Percentiles rank a stretch among this genome's conserved stretches.
phyloP scores from a whole-genome alignment of 2,797 vertebrate genomes.

The Australoheros facetus region DNA sequence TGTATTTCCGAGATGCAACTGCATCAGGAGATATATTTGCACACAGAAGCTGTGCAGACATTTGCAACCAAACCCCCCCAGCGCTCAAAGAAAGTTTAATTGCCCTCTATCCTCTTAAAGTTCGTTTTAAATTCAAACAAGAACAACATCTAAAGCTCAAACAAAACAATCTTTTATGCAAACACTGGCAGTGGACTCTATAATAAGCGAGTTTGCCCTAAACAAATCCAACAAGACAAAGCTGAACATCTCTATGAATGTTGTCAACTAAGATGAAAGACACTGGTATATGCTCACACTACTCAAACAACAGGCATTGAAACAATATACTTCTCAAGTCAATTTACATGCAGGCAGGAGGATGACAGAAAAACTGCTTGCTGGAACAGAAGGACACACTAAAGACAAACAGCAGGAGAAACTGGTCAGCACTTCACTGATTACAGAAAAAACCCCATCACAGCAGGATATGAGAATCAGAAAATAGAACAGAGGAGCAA shows the following conservation, averaged over 20 bases:
- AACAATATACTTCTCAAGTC: neutral
- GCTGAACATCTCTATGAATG: neutral
- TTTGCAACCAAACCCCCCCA: constrained; percentile 16
- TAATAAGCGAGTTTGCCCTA: neutral
- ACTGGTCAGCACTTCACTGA: neutral
- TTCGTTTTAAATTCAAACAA: neutral
- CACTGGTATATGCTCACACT: neutral
- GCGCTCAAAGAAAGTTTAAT: neutral
- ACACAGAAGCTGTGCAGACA: constrained; percentile 29
- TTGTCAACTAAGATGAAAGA: constrained; percentile 1
- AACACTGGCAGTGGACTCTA: neutral
- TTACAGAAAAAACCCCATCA: neutral
- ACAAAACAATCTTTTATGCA: neutral
- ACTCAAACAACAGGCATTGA: neutral
- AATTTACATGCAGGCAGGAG: neutral
- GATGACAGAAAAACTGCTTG: neutral
- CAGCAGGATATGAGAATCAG: neutral
- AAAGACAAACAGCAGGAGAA: neutral
- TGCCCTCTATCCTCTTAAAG: constrained; percentile 1
- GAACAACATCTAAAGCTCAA: neutral
- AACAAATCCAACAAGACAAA: neutral
- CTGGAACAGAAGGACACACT: neutral
- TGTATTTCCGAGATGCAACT: constrained; percentile 52
- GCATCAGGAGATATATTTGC: constrained; percentile 45
- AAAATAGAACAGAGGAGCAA: neutral